A percentile compares a stretch with the other conserved stretches of the same genome.
Conservation (phyloP, 2,888 invertebrate species). For the Harpalus rufipes region DNA sequence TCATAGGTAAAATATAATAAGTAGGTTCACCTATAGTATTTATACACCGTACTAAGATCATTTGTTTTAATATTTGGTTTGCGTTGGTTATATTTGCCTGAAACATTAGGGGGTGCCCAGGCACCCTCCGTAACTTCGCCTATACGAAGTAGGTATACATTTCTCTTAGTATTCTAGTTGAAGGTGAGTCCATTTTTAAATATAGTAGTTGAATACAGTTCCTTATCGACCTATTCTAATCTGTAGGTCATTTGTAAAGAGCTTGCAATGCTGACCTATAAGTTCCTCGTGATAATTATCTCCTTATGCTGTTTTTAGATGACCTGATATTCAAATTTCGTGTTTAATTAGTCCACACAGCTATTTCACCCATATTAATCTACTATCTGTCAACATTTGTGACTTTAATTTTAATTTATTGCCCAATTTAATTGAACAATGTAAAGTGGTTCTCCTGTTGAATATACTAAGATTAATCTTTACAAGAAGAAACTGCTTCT, state of each 20-base stretch:
- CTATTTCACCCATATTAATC: slow-evolving; percentile 40
- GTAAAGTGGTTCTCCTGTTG: slow-evolving; percentile 7
- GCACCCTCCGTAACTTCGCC: too few relatives aligned
- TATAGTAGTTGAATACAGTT: neutral
- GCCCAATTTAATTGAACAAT: slow-evolving; percentile 12
- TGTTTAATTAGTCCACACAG: slow-evolving; percentile 35
- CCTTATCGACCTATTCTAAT: neutral
- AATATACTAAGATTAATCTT: neutral
- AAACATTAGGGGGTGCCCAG: too few relatives aligned
- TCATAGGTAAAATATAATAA: too few relatives aligned
- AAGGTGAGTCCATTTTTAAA: neutral
- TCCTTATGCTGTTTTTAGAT: slow-evolving; percentile 44
- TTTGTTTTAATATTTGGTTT: too few relatives aligned
- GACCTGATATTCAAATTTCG: slow-evolving; percentile 47
- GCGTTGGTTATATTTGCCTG: too few relatives aligned
- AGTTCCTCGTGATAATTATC: slow-evolving; percentile 23
- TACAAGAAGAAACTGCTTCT: neutral
- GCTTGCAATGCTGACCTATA: slow-evolving; percentile 16
- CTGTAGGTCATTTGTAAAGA: slow-evolving; percentile 32
- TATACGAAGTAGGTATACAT: too few relatives aligned
- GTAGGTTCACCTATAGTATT: too few relatives aligned
- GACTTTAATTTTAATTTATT: slow-evolving; percentile 39
- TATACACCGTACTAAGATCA: too few relatives aligned
- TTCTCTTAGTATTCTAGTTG: too few relatives aligned
- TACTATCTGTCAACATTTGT: slow-evolving; percentile 42